Base-by-base conservation (phyloP, 2,113 vertebrate genomes). In the Plotosus lineatus region DNA sequence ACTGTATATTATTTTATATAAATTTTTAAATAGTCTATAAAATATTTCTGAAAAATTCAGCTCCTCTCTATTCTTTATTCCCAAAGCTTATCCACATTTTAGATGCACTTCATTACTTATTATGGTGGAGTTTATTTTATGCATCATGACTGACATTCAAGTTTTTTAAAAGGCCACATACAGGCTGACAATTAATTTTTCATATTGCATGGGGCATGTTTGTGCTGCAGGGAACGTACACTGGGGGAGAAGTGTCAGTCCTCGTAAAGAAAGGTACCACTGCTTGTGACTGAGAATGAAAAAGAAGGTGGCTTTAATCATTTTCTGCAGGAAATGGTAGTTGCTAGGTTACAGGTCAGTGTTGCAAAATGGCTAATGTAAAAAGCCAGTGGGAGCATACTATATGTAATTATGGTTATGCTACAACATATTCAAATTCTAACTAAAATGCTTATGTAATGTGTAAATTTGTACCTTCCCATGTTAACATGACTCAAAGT, bases 341-440 rank as follows among this genome's bases (percentile, higher is more conserved):
- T 94, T 93, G 93, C 93, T 92, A 92, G 91, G 93, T 90, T 92
- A 93, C 93, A 90, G 90, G 90, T 93, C 90, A 90, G 88, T 86
- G 82, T 66, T 75, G 83, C 87, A 88, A 83, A 88, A 85, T 84
- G 83, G 40, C 79, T 83, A 68, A 83, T 82, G 86, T 60, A 86
- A 83, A 60, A 53, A 84, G 83, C 81, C 77, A 44, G 86, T 82
- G 86, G 84, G 83, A 81, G 84, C 33, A 83, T 28, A n/a, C 69
- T 69, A 15, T 83, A 51, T 68, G 82, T 85, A 81, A 84, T 80
- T 60, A 58, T 28, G 38, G 6, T n/a, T 46, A 2, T 60, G n/a
- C 36, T 76, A 1, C 55, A 46, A 56, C 42, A 36, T 83, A 63
- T 74, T 23, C 17, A n/a, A 1, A 21, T 56, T 66, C 36, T 10